Evolutionary conservation across 2,888 invertebrate species (phyloP), one percentile per base, ranked within the genome.

Genomic region (Argyresthia goedartella): DNA sequence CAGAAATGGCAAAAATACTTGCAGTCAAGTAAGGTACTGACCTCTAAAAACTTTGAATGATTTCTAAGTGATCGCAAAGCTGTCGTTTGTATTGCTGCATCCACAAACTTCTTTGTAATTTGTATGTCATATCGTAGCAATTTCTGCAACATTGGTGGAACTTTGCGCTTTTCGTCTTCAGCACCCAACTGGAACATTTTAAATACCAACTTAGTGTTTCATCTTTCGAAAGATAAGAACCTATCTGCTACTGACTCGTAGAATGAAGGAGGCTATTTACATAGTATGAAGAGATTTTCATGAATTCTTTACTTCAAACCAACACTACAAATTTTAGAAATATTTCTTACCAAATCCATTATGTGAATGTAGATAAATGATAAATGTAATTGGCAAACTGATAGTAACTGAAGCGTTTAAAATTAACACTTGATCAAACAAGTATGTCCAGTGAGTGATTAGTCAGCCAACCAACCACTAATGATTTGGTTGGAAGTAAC

Each of bases 21-120:
- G n/a, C n/a, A n/a, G 25, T 25, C 3, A 25, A 25, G 25, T 25
- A 2, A 25, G 25, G 25, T 25, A 25, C 25, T 58, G 76, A 89
- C 90, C 84, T 90, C 90, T 57, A 90, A 73, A 51, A 87, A 76
- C 68, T 86, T 87, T 11, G 87, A 86, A 74, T 89, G 88, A 53
- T 82, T 82, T n/a, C 86, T 77, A 48, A 88, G 67, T 8, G 88
- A 86, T 55, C 86, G 77, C 46, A 89, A 61, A 4, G 88, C 80
- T 33, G 88, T 74, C 51, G 76, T 73, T 60, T 73, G 80, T 47
- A 88, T 69, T 8, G 86, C 81, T 59, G 70, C 66, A 52, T 84
- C 76, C 45, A 89, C 81, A 73, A 89, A 81, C 55, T 71, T 78
- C 56, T 89, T 87, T 0, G 89, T 89, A 48, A 88, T 59, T 60